These are phyloP conservation scores for Ptychochromis oligacanthus DNA, from an alignment of 2,113 vertebrate species.

Conservation along the genomic window DNA sequence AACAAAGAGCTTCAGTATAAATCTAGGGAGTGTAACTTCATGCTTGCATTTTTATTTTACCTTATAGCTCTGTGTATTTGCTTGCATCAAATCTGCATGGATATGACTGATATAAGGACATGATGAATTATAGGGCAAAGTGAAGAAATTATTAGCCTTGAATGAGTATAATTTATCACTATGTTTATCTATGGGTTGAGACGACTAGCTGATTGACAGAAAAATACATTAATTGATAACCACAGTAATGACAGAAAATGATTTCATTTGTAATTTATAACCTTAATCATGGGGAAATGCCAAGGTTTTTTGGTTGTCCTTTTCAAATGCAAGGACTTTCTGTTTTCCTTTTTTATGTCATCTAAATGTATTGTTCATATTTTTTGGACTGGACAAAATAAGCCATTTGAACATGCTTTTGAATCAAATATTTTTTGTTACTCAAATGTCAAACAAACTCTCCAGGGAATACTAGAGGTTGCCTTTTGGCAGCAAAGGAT, in stretches of 20 bases:
- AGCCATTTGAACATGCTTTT: not conserved
- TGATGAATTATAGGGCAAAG: not conserved
- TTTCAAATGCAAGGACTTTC: not conserved
- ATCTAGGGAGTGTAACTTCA: not conserved
- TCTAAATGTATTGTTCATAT: not conserved
- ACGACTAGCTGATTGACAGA: not conserved
- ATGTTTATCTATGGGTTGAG: not conserved
- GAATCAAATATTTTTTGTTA: conserved; percentile 3
- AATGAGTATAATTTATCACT: not conserved
- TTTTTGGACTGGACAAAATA: not conserved
- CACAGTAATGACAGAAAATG: not conserved
- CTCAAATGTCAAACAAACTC: conserved; percentile 20
- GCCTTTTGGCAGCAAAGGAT: conserved; percentile 64
- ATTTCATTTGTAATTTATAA: not conserved
- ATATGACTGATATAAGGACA: not conserved
- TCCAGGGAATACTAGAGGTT: conserved; percentile 70
- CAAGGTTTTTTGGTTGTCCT: not conserved
- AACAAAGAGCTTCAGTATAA: not conserved
- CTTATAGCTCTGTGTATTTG: not conserved
- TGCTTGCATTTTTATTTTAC: not conserved
- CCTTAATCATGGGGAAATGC: not conserved
- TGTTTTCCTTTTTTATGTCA: not conserved
- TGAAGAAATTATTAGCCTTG: not conserved
- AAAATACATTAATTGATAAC: not conserved
- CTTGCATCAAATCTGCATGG: too few relatives aligned